Percentiles rank a stretch among this genome's conserved stretches.
phyloP scores from a whole-genome alignment of 1,140 invertebrate genomes.

The Neodiprion fabricii region DNA sequence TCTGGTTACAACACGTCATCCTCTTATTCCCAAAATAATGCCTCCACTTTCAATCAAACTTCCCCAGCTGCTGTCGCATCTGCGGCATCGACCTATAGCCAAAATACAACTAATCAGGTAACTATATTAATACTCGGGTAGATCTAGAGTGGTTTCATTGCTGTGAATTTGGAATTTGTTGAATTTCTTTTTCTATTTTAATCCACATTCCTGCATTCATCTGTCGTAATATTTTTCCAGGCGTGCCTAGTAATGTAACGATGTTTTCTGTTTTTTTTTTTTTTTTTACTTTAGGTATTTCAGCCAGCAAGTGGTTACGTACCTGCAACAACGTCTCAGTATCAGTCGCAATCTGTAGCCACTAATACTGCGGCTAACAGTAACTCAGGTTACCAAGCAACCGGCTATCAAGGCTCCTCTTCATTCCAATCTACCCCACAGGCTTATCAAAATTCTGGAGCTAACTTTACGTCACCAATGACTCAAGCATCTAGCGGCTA shows the following conservation, averaged over 20 bases:
- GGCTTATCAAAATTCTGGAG: slow-evolving; percentile 56
- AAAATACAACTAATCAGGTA: slow-evolving; percentile 55
- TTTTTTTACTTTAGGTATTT: slow-evolving; percentile 43
- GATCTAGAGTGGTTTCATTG: neutral
- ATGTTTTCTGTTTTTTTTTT: neutral
- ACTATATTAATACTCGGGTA: neutral
- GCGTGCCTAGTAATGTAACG: neutral
- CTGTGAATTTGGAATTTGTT: neutral
- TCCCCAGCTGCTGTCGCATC: slow-evolving; percentile 50
- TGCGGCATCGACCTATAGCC: slow-evolving; percentile 51
- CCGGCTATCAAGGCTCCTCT: slow-evolving; percentile 52
- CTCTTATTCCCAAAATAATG: slow-evolving; percentile 52
- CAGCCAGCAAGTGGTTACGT: slow-evolving; percentile 51
- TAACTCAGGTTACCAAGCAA: slow-evolving; percentile 50
- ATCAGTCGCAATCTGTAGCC: slow-evolving; percentile 50
- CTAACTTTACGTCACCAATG: slow-evolving; percentile 56
- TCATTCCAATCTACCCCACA: slow-evolving; percentile 54
- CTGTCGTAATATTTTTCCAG: too few relatives aligned
- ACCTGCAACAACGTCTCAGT: slow-evolving; percentile 55
- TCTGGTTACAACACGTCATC: slow-evolving; percentile 49
- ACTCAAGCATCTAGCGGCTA: slow-evolving; percentile 54
- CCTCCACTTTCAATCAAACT: slow-evolving; percentile 54
- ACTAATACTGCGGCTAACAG: slow-evolving; percentile 52
- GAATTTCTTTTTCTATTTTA: neutral
- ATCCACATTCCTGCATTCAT: neutral